Percentiles rank a stretch among this genome's conserved stretches.
phyloP scores from a whole-genome alignment of 2,888 invertebrate genomes.

The Callimorpha dominula region DNA sequence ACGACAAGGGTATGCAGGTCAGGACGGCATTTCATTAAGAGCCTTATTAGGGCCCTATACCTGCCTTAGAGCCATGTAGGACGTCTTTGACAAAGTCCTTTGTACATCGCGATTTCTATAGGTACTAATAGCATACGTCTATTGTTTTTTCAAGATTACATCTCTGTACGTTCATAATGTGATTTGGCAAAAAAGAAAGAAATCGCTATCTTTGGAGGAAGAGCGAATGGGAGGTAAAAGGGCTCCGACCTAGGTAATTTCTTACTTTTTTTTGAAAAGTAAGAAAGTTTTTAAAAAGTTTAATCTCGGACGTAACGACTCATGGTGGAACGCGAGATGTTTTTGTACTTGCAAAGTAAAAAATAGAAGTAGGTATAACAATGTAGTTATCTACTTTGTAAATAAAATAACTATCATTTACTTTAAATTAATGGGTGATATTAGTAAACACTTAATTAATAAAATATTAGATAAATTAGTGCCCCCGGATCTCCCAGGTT shows the following conservation, averaged over 20 bases:
- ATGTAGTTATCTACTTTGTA: too few relatives aligned
- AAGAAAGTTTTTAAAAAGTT: background rate
- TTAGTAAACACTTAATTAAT: background rate
- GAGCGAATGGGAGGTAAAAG: background rate
- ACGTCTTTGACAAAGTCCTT: background rate
- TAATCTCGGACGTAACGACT: background rate
- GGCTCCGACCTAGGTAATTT: too few relatives aligned
- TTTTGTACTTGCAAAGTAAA: background rate
- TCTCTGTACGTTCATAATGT: background rate
- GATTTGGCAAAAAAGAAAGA: too few relatives aligned
- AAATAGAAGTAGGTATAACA: too few relatives aligned
- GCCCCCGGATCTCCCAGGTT: background rate
- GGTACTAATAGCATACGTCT: background rate
- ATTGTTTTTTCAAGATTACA: background rate
- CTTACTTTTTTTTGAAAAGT: too few relatives aligned
- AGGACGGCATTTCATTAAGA: background rate
- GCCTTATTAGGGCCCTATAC: slow-evolving; percentile 5
- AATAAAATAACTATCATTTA: too few relatives aligned
- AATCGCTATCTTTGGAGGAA: too few relatives aligned
- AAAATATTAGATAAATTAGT: background rate
- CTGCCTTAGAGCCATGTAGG: background rate
- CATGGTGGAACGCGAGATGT: background rate
- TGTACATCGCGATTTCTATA: background rate
- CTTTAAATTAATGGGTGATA: too few relatives aligned
- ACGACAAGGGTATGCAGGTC: slow-evolving; percentile 15